Evolutionary conservation across 1,140 invertebrate genomes (phyloP).

Genomic region (Tyrophagus putrescentiae): DNA sequence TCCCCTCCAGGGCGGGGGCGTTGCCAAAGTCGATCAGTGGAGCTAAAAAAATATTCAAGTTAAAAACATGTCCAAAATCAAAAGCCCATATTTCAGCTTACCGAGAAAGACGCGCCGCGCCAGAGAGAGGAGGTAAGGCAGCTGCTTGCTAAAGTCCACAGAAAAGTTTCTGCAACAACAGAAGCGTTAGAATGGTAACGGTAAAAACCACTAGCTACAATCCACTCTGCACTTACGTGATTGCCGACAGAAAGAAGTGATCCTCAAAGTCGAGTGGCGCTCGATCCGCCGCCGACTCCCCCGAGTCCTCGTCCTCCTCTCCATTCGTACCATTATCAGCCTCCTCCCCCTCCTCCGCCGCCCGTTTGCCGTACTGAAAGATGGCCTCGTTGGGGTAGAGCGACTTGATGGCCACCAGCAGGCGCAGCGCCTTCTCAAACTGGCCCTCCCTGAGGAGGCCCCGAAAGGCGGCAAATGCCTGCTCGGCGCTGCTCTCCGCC

Average conservation of each 20-base stretch:
- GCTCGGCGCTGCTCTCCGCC: neutral
- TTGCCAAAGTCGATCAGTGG: constrained; percentile 13
- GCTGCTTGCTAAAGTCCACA: neutral
- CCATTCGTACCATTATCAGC: neutral
- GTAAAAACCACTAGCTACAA: neutral
- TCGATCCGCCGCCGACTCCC: neutral
- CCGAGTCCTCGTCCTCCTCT: no score
- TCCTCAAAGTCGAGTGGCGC: neutral
- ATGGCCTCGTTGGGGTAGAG: constrained; percentile 5
- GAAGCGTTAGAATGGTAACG: no score
- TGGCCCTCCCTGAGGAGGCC: neutral
- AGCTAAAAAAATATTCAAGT: constrained; percentile 9
- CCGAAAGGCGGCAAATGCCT: neutral
- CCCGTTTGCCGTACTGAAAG: neutral
- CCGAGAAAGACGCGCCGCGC: neutral
- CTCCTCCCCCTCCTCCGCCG: neutral
- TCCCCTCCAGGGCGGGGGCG: no score
- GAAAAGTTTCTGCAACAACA: constrained; percentile 1
- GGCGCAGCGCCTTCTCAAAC: neutral
- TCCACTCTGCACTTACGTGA: neutral
- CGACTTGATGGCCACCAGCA: neutral
- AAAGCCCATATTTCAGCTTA: neutral
- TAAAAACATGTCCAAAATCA: neutral
- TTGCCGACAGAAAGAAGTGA: neutral
- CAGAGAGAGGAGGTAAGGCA: neutral